Base-by-base conservation (phyloP, 1,140 invertebrate species). In the Papilio helenus region DNA sequence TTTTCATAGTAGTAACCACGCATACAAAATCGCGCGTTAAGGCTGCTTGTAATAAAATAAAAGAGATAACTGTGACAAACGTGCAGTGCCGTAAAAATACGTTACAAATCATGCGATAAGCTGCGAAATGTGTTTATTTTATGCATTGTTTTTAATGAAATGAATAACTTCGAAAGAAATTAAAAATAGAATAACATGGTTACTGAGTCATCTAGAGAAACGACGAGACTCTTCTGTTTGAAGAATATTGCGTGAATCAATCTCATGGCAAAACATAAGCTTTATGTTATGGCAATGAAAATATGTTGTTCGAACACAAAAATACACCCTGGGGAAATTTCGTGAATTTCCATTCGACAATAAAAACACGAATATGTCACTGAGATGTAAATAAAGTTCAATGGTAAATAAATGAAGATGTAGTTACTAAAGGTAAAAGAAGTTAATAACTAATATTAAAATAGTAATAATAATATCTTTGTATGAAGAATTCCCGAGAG, bases 231-330 rank as follows among this genome's bases (percentile, higher is more conserved):
- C 34, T 39, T 0, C 34, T 5, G 8, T 39, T 39, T 1, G 34
- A 39, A 39, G 34, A 8, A 26, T 12, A 61, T 61, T 10, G 20
- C 23, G 58, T 68, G 61, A 7, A 12, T 29, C 23, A 68, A 68
- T 68, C 23, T 68, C 4, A 29, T 34, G 0, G 14, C 23, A 29
- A 29, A 68, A 68, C 61, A 68, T 34, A 68, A 68, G 61, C 14
- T 29, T 68, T 68, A 29, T 34, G 14, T 34, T 68, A 55, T 16
- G 61, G 61, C 61, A 29, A 34, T 68, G 61, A 68, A 68, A 68
- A 16, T 29, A 68, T 29, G n/a, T n/a, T 20, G n/a, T 58, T 29
- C 61, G 26, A 68, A 68, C 3, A 18, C 26, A 34, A 12, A 68
- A 68, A 34, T 16, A 68, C 26, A 68, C 61, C 12, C 26, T 5